Percentiles rank a stretch among this genome's conserved stretches.
These are phyloP conservation scores for Crocuta crocuta DNA, from an alignment of 2,113 vertebrate genomes.

Conservation along the genomic window DNA sequence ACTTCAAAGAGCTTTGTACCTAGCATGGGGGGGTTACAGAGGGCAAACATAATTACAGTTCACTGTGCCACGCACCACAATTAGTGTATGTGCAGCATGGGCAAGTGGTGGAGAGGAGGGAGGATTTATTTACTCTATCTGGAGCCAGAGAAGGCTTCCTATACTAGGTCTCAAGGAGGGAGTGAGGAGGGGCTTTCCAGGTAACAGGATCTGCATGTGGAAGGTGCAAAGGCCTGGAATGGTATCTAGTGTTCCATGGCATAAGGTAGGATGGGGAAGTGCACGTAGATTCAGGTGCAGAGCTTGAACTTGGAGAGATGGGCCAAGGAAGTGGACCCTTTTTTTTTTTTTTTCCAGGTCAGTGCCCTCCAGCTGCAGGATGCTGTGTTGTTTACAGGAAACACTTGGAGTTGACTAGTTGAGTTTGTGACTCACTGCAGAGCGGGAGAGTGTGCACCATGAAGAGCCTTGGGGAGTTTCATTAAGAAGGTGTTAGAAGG, in stretches of 20 bases:
- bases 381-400: background rate
- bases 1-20: background rate
- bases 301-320: background rate
- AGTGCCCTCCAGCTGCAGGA: background rate
- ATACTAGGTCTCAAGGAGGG: background rate
- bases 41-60: background rate
- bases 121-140: background rate
- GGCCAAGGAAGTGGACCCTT: background rate
- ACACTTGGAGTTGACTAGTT: background rate
- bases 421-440: background rate
- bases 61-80: fast-evolving
- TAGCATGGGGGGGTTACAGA: background rate
- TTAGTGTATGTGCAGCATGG: background rate
- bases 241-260: background rate
- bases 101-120: background rate
- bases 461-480: background rate
- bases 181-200: background rate
- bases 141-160: background rate
- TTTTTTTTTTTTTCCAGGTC: background rate
- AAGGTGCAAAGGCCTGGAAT: background rate
- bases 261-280: background rate
- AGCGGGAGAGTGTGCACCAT: background rate
- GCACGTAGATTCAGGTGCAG: background rate
- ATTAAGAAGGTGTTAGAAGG: background rate
- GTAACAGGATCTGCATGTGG: background rate